Base-by-base conservation (phyloP, 1,140 invertebrate species). In the Acromyrmex heyeri region DNA sequence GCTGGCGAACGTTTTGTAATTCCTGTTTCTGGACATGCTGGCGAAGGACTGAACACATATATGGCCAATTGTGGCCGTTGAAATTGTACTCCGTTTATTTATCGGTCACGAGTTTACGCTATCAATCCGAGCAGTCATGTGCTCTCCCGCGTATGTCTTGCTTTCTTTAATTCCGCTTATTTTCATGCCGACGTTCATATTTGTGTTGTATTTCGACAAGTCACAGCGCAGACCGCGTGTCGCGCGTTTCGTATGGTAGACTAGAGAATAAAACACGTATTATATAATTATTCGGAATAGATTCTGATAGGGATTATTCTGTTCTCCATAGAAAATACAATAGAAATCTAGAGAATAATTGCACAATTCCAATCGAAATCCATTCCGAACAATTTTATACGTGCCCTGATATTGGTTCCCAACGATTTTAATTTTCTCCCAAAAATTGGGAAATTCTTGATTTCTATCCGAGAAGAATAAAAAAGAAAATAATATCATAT, bases 51-150 rank as follows among this genome's bases (percentile, higher is more conserved):
- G 90, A 69, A 89, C 90, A 92, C 90, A 87, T 88, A 90, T 73
- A 79, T 86, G 75, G 50, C 70, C 72, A 69, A 62, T 82, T 57
- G 55, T 61, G 67, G 67, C 44, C 82, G 86, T 88, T 91, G 86
- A 91, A 91, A 91, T 90, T 85, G 78, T 82, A 81, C 73, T 44
- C 24, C 61, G 30, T 30, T 81, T 61, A 59, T 79, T 92, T 91
- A 92, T 92, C 91, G 44, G 91, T 92, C 92, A 92, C 92, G 91
- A 92, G 92, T 90, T 73, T 87, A 30, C 59, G 70, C 38, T 92
- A 92, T 92, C 91, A 90, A 86, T 24, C n/a, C 34, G 30, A 57
- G 48, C 61, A 92, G 91, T 92, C 91, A 92, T 92, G 91, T 91
- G 91, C 90, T 79, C 78, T 67, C 76, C 7, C 16, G 69, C 50